Evolutionary conservation across 2,797 vertebrate genomes (phyloP).

Genomic region (Sylvia borin): DNA sequence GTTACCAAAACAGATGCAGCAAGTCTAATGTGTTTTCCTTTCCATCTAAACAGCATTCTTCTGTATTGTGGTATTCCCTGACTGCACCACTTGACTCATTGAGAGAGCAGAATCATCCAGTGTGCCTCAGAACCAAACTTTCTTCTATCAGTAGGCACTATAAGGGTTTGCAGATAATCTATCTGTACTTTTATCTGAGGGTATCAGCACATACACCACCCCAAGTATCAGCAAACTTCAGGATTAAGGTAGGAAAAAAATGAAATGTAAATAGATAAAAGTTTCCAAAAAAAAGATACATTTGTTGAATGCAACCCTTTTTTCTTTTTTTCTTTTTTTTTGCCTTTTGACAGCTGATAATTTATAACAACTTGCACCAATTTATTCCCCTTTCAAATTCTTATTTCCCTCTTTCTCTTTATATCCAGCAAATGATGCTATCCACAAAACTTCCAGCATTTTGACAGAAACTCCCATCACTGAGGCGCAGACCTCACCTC

Average conservation of each 20-base stretch:
- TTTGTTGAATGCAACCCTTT: not conserved
- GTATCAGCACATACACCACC: not conserved
- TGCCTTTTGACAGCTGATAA: not conserved
- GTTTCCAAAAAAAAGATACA: not conserved
- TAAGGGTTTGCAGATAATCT: not conserved
- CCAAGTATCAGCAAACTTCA: not conserved
- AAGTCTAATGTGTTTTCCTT: not conserved
- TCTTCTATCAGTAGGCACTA: not conserved
- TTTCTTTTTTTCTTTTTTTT: not conserved
- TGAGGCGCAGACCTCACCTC: not conserved
- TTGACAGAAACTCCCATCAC: not conserved
- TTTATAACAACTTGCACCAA: not conserved
- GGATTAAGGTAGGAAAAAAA: not conserved
- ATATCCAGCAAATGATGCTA: not conserved
- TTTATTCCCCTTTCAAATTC: not conserved
- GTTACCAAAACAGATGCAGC: not conserved
- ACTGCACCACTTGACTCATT: not conserved
- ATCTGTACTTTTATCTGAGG: not conserved
- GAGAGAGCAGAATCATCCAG: not conserved
- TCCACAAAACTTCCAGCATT: not conserved
- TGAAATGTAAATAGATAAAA: not conserved
- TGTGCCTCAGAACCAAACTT: not conserved
- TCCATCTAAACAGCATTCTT: not conserved
- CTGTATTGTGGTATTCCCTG: not conserved
- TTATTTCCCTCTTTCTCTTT: not conserved